A percentile compares a stretch with the other conserved stretches of the same genome.
Conservation (phyloP, 2,888 invertebrate species). For the Sarcophaga variegata region DNA sequence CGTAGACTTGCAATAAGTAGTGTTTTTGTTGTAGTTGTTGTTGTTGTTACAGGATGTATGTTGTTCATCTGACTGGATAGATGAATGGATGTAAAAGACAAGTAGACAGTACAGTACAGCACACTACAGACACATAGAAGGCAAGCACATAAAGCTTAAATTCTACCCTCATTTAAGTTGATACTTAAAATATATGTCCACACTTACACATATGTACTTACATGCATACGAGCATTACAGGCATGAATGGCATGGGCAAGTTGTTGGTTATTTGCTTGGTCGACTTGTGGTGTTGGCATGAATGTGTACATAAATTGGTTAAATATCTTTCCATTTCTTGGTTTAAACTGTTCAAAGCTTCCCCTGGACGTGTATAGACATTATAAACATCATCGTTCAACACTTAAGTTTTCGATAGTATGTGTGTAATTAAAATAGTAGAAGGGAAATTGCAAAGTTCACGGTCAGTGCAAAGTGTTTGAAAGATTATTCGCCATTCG, state of each 20-base stretch:
- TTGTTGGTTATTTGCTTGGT: neutral
- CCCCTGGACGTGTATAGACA: slow-evolving; percentile 36
- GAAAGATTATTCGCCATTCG: neutral
- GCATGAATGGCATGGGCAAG: neutral
- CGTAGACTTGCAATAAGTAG: slow-evolving; percentile 14
- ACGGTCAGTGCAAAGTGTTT: neutral
- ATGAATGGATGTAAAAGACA: slow-evolving; percentile 30
- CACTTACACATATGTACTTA: neutral
- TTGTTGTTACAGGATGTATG: neutral
- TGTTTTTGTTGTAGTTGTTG: no score
- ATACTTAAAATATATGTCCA: slow-evolving; percentile 17
- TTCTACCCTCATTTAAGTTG: slow-evolving; percentile 1
- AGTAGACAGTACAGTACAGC: slow-evolving; percentile 12
- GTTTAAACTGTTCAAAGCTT: slow-evolving; percentile 27
- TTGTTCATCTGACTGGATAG: neutral
- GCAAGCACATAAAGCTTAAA: slow-evolving; percentile 34
- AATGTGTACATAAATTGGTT: slow-evolving; percentile 38
- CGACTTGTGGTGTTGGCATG: slow-evolving; percentile 30
- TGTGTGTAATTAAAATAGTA: slow-evolving; percentile 55
- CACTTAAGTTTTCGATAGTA: slow-evolving; percentile 44
- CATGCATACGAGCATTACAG: neutral
- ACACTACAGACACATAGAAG: neutral
- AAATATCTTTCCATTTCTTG: slow-evolving; percentile 39
- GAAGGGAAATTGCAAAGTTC: slow-evolving; percentile 3
- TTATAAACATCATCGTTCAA: slow-evolving; percentile 43